phyloP scores from a whole-genome alignment of 1,140 invertebrate genomes.

The Globodera ellingtonae region DNA sequence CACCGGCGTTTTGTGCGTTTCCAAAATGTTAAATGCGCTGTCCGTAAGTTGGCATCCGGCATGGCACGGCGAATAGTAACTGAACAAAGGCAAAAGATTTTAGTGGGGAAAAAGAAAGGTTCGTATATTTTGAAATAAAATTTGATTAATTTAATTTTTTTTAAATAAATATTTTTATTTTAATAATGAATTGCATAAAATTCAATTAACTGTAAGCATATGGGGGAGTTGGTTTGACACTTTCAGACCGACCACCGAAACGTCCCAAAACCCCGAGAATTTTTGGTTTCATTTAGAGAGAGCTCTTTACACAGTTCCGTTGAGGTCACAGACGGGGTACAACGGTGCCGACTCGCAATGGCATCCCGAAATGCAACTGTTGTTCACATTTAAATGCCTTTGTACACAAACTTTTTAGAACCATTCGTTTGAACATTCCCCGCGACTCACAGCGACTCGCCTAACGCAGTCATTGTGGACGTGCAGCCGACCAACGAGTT shows the following conservation, averaged over 20 bases:
- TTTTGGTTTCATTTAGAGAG: too few species aligned
- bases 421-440: background rate
- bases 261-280: too few species aligned
- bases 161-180: too few species aligned
- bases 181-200: too few species aligned
- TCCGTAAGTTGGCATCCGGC: constrained; percentile 57
- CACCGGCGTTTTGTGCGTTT: constrained; percentile 39
- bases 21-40: constrained; percentile 31
- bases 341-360: constrained; percentile 55
- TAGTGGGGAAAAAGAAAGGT: too few species aligned
- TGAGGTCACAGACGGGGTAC: constrained; percentile 59
- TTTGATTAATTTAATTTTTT: too few species aligned
- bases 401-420: background rate
- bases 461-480: constrained; percentile 54
- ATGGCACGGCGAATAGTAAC: constrained; percentile 60
- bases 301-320: constrained; percentile 41
- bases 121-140: too few species aligned
- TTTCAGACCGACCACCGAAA: too few species aligned
- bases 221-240: too few species aligned
- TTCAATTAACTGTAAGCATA: too few species aligned
- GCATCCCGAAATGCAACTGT: constrained; percentile 55
- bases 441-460: constrained; percentile 33
- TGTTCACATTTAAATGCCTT: background rate
- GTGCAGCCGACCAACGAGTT: constrained; percentile 60
- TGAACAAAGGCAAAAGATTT: background rate